Evolutionary conservation across 2,888 invertebrate genomes (phyloP), one percentile per base, ranked within the genome.

Genomic region (Galeopsomyia nigrocyanea): DNA sequence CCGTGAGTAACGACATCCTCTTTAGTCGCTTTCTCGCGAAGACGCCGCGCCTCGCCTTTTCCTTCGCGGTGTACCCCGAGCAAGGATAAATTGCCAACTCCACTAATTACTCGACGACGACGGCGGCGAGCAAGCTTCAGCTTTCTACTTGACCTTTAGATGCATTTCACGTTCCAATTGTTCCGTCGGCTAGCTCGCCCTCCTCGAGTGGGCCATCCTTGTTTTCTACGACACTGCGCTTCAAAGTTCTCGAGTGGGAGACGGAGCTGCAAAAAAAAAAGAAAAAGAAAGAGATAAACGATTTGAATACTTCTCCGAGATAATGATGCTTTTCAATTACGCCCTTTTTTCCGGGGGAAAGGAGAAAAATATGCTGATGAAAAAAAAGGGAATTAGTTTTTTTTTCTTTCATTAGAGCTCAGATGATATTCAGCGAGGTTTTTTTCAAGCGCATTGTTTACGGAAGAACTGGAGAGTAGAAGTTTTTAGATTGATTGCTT

Each of bases 1-100:
- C 47, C 79, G 80, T 81, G 82, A 82, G 76, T 81, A 82, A 82
- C 78, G 82, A 82, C 80, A 79, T 81, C 79, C 82, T 81, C 80
- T 78, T 79, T 78, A 77, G 60, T 9, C 13, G 7, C 39, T 39
- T 39, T 39, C 26, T 39, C 39, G 13, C 39, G 39, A 39, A 39
- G n/a, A n/a, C n/a, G n/a, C 39, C 39, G 7, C 49, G 69, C 57
- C 62, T 69, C 60, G 51, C 68, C 61, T 51, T 60, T 58, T 64
- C 58, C 64, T 31, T 21, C 61, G 19, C 9, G 57, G 17, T 57
- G 3, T 47, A 17, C 46, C 26, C 60, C 26, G 9, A 56, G 51
- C 31, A 58, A 49, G 69, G 82, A 84, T 84, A 82, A 84, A 84
- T 84, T 82, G 79, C 82, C 82, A 80, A 77, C 80, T 78, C 66